Percentiles rank a stretch among this genome's conserved stretches.
Evolutionary conservation across 2,797 vertebrate genomes (phyloP).

Genomic region (Craterocephalus amniculus): DNA sequence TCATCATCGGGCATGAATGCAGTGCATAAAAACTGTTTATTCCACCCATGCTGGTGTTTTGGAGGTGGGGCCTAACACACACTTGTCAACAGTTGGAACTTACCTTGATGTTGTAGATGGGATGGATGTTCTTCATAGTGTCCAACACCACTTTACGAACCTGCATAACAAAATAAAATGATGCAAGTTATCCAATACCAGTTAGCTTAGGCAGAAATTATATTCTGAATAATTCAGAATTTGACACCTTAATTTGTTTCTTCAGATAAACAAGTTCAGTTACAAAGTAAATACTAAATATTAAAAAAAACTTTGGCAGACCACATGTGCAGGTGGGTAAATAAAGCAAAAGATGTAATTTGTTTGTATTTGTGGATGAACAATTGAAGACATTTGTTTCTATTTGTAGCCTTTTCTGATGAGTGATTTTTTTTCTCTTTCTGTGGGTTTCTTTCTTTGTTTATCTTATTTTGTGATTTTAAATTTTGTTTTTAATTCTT

Average conservation of each 20-base stretch:
- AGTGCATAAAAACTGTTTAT: neutral
- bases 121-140: slow-evolving; percentile 98
- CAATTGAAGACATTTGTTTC: neutral
- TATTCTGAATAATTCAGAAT: too few relatives aligned
- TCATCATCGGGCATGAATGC: slow-evolving; percentile 67
- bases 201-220: neutral
- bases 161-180: slow-evolving; percentile 72
- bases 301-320: too few relatives aligned
- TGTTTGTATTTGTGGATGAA: neutral
- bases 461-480: too few relatives aligned
- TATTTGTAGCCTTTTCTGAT: too few relatives aligned
- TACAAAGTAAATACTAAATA: too few relatives aligned
- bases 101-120: slow-evolving; percentile 99
- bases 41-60: too few relatives aligned
- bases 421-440: too few relatives aligned
- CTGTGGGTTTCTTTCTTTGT: too few relatives aligned
- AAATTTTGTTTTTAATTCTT: too few relatives aligned
- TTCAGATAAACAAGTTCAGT: too few relatives aligned
- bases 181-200: neutral
- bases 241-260: too few relatives aligned
- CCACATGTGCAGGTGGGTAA: neutral
- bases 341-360: neutral
- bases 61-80: neutral
- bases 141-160: slow-evolving; percentile 96
- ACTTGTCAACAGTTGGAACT: neutral